phyloP scores from a whole-genome alignment of 2,797 vertebrate genomes.

The Setipinna tenuifilis region DNA sequence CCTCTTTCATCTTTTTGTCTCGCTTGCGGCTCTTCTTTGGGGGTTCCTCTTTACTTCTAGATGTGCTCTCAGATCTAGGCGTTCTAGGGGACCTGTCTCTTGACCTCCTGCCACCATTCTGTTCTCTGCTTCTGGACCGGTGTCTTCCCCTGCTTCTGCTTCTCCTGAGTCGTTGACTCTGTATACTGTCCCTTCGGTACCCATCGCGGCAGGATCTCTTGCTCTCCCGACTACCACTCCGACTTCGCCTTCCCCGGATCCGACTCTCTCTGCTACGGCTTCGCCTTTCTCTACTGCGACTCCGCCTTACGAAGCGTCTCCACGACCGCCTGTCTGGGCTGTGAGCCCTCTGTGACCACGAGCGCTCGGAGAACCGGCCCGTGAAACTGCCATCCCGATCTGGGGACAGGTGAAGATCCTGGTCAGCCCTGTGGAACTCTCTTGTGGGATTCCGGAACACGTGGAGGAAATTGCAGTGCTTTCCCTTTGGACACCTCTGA shows the following conservation, averaged over 20 bases:
- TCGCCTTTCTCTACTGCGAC: slow-evolving; percentile 57
- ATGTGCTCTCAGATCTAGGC: slow-evolving; percentile 37
- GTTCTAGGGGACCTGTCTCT: slow-evolving; percentile 28
- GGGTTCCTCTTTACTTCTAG: slow-evolving; percentile 44
- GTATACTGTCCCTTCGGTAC: slow-evolving; percentile 47
- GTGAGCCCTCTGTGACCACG: slow-evolving; percentile 72
- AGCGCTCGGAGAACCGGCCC: slow-evolving; percentile 73
- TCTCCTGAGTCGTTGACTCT: slow-evolving; percentile 50
- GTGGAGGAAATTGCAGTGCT: slow-evolving; percentile 97
- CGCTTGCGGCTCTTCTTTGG: slow-evolving; percentile 57
- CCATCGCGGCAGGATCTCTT: slow-evolving; percentile 47
- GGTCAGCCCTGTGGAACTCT: slow-evolving; percentile 95
- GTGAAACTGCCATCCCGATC: slow-evolving; percentile 74
- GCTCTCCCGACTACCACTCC: slow-evolving; percentile 64
- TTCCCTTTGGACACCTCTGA: slow-evolving; percentile 92
- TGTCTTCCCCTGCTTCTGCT: slow-evolving; percentile 56
- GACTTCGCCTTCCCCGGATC: slow-evolving; percentile 59
- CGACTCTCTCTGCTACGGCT: slow-evolving; percentile 62
- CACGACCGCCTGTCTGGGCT: slow-evolving; percentile 80
- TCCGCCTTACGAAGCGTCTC: slow-evolving; percentile 64
- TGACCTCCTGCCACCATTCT: slow-evolving; percentile 43
- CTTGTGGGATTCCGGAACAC: slow-evolving; percentile 95
- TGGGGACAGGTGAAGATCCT: slow-evolving; percentile 87
- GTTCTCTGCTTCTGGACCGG: slow-evolving; percentile 46
- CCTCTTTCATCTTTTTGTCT: slow-evolving; percentile 45